phyloP scores from a whole-genome alignment of 2,797 vertebrate species.

The Ptychadena robeensis region DNA sequence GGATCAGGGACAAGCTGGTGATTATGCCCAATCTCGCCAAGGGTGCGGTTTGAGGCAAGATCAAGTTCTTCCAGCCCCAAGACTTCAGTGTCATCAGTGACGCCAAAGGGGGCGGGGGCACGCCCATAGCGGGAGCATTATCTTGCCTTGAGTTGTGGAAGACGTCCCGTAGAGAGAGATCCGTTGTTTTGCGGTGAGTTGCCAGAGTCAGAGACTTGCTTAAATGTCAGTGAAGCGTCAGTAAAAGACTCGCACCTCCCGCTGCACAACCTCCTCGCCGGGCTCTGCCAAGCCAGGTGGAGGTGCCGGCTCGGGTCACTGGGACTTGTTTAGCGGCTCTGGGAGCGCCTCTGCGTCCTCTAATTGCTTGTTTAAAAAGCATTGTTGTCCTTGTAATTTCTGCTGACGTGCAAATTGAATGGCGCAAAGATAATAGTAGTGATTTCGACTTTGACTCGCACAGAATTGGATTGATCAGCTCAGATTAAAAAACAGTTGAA shows the following conservation, averaged over 20 bases:
- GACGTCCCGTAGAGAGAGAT: background rate
- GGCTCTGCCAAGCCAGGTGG: background rate
- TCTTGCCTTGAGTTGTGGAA: background rate
- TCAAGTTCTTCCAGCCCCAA: too few species aligned
- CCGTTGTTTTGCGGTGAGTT: background rate
- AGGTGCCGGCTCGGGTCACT: slow-evolving; percentile 6
- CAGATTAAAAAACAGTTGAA: background rate
- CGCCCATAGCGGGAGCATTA: background rate
- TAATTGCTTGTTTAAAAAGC: slow-evolving; percentile 49
- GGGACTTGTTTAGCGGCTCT: slow-evolving; percentile 7
- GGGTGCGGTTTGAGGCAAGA: too few species aligned
- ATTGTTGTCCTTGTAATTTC: slow-evolving; percentile 45
- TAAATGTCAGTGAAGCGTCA: slow-evolving; percentile 19
- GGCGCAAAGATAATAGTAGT: slow-evolving; percentile 41
- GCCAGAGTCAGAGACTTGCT: background rate
- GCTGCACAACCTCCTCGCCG: background rate
- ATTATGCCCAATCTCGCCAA: too few species aligned
- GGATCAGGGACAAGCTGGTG: too few species aligned
- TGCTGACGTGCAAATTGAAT: slow-evolving; percentile 32
- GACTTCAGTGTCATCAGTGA: too few species aligned
- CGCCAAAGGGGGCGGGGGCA: too few species aligned
- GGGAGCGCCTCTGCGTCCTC: background rate
- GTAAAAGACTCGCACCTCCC: background rate
- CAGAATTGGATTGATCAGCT: slow-evolving; percentile 26
- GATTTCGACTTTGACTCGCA: slow-evolving; percentile 46